phyloP scores from a whole-genome alignment of 2,888 invertebrate genomes.

The Beris morrisii region DNA sequence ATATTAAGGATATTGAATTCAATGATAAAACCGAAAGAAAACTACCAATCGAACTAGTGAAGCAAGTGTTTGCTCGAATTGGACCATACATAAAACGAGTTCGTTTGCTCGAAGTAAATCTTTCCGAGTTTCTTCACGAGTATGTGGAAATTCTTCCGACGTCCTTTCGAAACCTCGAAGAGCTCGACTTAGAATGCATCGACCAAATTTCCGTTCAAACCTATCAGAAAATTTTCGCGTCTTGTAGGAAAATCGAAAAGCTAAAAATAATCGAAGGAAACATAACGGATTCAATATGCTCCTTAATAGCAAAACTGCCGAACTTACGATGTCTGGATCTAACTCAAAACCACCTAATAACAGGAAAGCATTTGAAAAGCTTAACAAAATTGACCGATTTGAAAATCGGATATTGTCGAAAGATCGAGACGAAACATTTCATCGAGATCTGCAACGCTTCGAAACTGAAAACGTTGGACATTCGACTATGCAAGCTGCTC shows the following conservation, averaged over 20 bases:
- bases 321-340: not conserved
- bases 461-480: slow-evolving; percentile 19
- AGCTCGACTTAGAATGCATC: slow-evolving; percentile 5
- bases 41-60: too few relatives aligned
- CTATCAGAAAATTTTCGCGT: slow-evolving; percentile 5
- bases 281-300: not conserved
- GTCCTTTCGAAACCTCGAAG: slow-evolving; percentile 3
- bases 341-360: slow-evolving; percentile 8
- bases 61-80: too few relatives aligned
- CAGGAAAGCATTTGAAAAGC: slow-evolving; percentile 12
- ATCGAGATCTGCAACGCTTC: slow-evolving; percentile 21
- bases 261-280: slow-evolving; percentile 6
- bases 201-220: slow-evolving; percentile 2
- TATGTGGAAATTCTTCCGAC: slow-evolving; percentile 1
- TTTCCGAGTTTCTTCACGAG: too few relatives aligned
- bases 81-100: too few relatives aligned
- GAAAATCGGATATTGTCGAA: not conserved
- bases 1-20: too few relatives aligned
- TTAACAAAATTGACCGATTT: slow-evolving; percentile 14
- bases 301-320: not conserved
- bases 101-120: too few relatives aligned
- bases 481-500: slow-evolving; percentile 5
- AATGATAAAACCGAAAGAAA: too few relatives aligned
- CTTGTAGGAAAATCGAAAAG: not conserved
- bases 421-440: slow-evolving; percentile 18